Evolutionary conservation across 1,140 invertebrate genomes (phyloP), one percentile per base, ranked within the genome.

Genomic region (Monomorium pharaonis): DNA sequence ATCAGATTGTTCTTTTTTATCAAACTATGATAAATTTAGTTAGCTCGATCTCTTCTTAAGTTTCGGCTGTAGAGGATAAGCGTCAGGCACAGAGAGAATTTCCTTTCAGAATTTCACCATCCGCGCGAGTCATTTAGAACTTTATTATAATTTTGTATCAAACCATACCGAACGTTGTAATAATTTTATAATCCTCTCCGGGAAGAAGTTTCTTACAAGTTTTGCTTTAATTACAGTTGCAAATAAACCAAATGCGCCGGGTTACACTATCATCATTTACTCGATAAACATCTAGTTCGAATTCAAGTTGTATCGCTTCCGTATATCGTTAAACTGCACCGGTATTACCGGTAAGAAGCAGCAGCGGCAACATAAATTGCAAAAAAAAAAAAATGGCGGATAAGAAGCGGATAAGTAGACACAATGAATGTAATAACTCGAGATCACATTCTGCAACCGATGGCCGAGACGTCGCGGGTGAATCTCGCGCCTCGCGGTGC

Each of bases 11-110:
- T 18, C 37, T 76, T 56, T 70, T 37, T 30, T 9, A 27, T 16
- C 30, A 14, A 44, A 56, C 49, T 44, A 10, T 10, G 37, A 81
- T 81, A 21, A 70, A 81, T 58, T 81, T 30, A 67, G 49, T 78
- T 51, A 37, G n/a, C 14, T 49, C 30, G 30, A 33, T 33, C 27
- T 49, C n/a, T 33, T 37, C 6, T 51, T 65, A 47, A n/a, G n/a
- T n/a, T n/a, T 44, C 30, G 5, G 0, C 12, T 0, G 12, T 60
- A 30, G 30, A n/a, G 14, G 1, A 14, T 65, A 14, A 67, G 37
- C n/a, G 14, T 67, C 44, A 67, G n/a, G 7, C 37, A 37, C 37
- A 37, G 7, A 37, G 37, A 37, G 37, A 37, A 37, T 37, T 37
- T 37, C 7, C 37, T 37, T 7, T 37, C 7, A n/a, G n/a, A n/a